Evolutionary conservation across 2,888 invertebrate species (phyloP).

Genomic region (Nemotelus pantherinus): DNA sequence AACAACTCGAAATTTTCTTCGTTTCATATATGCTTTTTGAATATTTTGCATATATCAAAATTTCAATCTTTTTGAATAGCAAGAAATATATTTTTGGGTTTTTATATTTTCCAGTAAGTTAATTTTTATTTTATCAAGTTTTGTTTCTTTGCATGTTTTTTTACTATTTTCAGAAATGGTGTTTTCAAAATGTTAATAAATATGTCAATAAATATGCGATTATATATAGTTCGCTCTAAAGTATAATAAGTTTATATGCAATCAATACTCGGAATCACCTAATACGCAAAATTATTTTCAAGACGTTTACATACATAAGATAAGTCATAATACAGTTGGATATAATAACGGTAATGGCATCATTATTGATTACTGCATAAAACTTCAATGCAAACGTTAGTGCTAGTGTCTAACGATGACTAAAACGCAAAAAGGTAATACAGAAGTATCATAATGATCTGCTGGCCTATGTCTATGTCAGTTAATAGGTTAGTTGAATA

Average conservation of each 20-base stretch:
- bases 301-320: constrained; percentile 27
- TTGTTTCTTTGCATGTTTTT: not conserved
- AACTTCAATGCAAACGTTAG: constrained; percentile 40
- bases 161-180: constrained; percentile 26
- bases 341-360: not conserved
- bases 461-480: constrained; percentile 3
- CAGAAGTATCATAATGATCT: constrained; percentile 1
- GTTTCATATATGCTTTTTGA: not conserved
- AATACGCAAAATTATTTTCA: constrained; percentile 36
- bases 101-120: no score
- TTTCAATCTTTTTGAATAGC: not conserved
- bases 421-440: constrained; percentile 21
- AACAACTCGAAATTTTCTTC: constrained; percentile 30
- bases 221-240: constrained; percentile 30
- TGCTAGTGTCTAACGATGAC: constrained; percentile 34
- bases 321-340: constrained; percentile 23
- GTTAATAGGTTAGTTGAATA: not conserved
- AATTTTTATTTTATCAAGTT: not conserved
- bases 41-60: constrained; percentile 1
- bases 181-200: constrained; percentile 35
- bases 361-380: constrained; percentile 9
- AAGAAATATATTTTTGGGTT: no score
- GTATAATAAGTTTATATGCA: constrained; percentile 29
- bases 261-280: constrained; percentile 37
- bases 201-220: constrained; percentile 40